phyloP scores from a whole-genome alignment of 2,888 invertebrate species.

The Falcaria lacertinaria region DNA sequence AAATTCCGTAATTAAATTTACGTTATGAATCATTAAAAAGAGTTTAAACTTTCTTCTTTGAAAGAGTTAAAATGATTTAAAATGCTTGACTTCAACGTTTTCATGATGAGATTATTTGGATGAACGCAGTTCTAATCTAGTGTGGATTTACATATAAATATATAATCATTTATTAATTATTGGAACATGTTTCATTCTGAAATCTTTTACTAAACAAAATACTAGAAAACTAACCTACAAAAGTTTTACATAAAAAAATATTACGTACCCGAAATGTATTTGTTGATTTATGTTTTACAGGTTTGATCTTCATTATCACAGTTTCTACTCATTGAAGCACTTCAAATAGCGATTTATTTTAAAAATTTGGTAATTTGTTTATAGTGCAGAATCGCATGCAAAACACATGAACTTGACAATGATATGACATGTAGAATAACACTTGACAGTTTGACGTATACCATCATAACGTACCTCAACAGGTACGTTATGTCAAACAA shows the following conservation, averaged over 20 bases:
- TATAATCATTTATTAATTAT: too few species aligned
- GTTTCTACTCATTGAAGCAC: conserved; percentile 3
- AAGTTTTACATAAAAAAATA: conserved; percentile 7
- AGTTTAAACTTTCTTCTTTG: too few species aligned
- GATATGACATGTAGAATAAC: background rate
- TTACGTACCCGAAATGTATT: conserved; percentile 87
- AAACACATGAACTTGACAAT: background rate
- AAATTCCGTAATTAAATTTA: too few species aligned
- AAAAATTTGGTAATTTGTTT: background rate
- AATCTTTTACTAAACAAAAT: background rate
- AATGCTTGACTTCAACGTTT: too few species aligned
- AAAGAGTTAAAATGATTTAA: too few species aligned
- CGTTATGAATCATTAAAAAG: too few species aligned
- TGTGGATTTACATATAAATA: too few species aligned
- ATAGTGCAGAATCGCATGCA: background rate
- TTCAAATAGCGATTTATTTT: conserved; percentile 3
- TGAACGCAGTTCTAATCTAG: too few species aligned
- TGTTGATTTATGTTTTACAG: conserved; percentile 84
- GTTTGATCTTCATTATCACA: conserved; percentile 84
- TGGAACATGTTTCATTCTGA: too few species aligned
- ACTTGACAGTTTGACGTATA: background rate
- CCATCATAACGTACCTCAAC: too few species aligned
- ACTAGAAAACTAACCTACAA: conserved; percentile 27
- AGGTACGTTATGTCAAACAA: too few species aligned
- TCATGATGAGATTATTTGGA: too few species aligned